These are phyloP conservation scores for Solen grandis DNA, from an alignment of 1,140 invertebrate species.

Conservation along the genomic window DNA sequence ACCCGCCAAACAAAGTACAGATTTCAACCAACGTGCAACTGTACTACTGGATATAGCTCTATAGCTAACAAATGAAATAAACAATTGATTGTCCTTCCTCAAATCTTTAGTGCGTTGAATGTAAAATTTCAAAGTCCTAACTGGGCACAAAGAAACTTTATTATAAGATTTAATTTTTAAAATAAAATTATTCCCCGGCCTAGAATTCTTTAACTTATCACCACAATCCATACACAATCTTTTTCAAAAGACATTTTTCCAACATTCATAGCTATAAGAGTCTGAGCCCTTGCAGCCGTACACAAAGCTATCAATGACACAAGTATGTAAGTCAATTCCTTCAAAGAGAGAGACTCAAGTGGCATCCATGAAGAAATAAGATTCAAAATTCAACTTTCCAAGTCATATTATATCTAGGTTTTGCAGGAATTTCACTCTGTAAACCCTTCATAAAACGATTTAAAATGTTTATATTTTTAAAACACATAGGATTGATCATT, in stretches of 20 bases:
- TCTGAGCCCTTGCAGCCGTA: constrained; percentile 6
- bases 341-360: not conserved
- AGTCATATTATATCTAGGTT: not conserved
- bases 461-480: no score
- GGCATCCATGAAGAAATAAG: not conserved
- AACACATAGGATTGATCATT: no score
- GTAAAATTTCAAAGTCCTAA: constrained; percentile 15
- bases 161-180: not conserved
- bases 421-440: no score
- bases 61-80: constrained; percentile 25
- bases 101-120: not conserved
- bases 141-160: constrained; percentile 9
- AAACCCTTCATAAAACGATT: constrained; percentile 14
- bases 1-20: not conserved
- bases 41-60: constrained; percentile 10
- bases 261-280: not conserved
- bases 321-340: not conserved
- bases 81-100: not conserved
- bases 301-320: not conserved
- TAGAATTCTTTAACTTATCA: constrained; percentile 1
- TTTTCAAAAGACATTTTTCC: not conserved
- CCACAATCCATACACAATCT: not conserved
- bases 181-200: constrained; percentile 3
- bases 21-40: constrained; percentile 26
- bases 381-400: not conserved